Conservation (phyloP, 2,888 invertebrate genomes). For the Pardosa pseudoannulata region DNA sequence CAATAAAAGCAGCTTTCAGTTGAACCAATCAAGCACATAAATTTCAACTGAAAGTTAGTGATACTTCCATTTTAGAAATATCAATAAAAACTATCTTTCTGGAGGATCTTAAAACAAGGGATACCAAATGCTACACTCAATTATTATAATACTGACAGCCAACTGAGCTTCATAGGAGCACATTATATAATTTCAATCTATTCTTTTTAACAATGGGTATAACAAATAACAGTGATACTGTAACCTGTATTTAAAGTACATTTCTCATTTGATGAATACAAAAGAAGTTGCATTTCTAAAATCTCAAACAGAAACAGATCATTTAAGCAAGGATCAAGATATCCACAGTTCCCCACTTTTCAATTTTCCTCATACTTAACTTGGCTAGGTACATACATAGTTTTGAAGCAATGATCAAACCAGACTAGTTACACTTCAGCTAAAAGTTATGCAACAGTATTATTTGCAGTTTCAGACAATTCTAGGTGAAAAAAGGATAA, state of each 20-base stretch:
- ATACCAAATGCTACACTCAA: neutral
- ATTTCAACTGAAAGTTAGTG: neutral
- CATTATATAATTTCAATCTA: constrained; percentile 1
- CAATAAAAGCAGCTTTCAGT: constrained; percentile 60
- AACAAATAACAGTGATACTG: constrained; percentile 41
- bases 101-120: neutral
- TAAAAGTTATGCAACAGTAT: constrained; percentile 18
- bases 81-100: neutral
- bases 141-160: constrained; percentile 11
- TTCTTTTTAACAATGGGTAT: constrained; percentile 5
- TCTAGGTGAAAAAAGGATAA: neutral
- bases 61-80: neutral
- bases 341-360: neutral
- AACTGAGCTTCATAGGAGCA: neutral
- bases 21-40: constrained; percentile 33
- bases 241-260: constrained; percentile 10
- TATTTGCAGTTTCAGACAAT: constrained; percentile 17
- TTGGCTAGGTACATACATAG: constrained; percentile 16
- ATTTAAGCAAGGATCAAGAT: neutral
- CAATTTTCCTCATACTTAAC: neutral
- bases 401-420: constrained; percentile 1
- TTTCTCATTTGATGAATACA: neutral
- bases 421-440: constrained; percentile 10
- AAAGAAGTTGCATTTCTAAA: constrained; percentile 70
- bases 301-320: constrained; percentile 40